Evolutionary conservation across 2,113 vertebrate genomes (phyloP), one percentile per base, ranked within the genome.

Genomic region (Lagopus leucura): DNA sequence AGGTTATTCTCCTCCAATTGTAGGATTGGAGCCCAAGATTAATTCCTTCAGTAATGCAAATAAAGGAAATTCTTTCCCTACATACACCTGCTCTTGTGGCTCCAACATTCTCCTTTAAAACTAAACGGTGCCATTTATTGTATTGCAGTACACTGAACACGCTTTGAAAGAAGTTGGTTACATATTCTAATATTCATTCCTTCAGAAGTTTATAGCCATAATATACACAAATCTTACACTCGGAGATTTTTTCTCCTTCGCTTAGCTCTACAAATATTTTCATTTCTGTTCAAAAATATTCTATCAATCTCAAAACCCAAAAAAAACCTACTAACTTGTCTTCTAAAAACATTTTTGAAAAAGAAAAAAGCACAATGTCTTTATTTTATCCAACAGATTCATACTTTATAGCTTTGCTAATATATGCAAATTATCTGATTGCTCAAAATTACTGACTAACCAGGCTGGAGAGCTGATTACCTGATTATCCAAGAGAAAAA

Each of bases 391-490:
- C 40, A 94, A 83, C 50, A 88, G 47, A 94, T 75, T 96, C 88
- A 94, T 74, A 87, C 13, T 96, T 90, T 34, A 45, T 36, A 94
- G 95, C 78, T 94, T 65, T 92, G 84, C 74, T 89, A 96, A 94
- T 84, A 92, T 15, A 93, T 76, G 91, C 95, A 94, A 85, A 83
- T 76, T 86, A 58, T 95, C 95, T 91, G 65, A 86, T 52, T 95
- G 85, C 93, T 91, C 52, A 27, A 93, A 92, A 81, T 95, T 88
- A 80, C 86, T 87, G 78, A 94, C 76, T 83, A 69, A 91, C 81
- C 43, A 94, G 69, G 63, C 91, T 89, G 47, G 92, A 96, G 83
- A 94, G 89, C 43, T 94, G 95, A 96, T 96, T 96, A 96, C 95
- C 91, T 96, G 83, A 85, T 89, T 83, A 75, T 88, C 88, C 65